Evolutionary conservation across 2,797 vertebrate species (phyloP), one percentile per base, ranked within the genome.

Genomic region (Pseudochirops cupreus): DNA sequence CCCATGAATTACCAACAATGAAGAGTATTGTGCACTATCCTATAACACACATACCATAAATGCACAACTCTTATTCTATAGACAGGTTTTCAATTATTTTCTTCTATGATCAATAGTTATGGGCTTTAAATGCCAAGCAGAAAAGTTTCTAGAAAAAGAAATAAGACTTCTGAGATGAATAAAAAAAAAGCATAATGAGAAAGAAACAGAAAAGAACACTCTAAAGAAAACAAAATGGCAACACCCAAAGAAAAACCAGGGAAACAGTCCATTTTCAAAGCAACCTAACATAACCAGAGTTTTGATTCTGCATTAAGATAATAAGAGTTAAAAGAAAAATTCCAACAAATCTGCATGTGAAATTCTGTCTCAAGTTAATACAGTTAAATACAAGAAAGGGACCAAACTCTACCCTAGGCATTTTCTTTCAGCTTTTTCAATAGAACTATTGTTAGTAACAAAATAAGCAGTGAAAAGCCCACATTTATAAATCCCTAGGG

Each of bases 381-480:
- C 46, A 24, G 74, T 11, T 82, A 82, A 82, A 46, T 46, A 82
- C 39, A 82, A 82, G 39, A 87, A 87, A 26, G 74, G 74, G 74
- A 87, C 18, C 21, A 82, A 82, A 87, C 39, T 50, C 74, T 50
- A 50, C 21, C 39, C 4, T 50, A 10, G 39, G 74, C 26, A 59
- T 39, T 92, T 46, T 55, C 82, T 93, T 82, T 50, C 74, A 50
- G 74, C 57, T 10, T 0, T 10, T 21, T 90, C 28, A 56, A 6
- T 2, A 9, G 39, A 82, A 50, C 1, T 13, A 14, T 0, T 3
- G 89, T 29, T 11, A 1, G 3, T 3, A 13, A 82, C 13, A 10
- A 29, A 50, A 53, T 1, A 82, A 90, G 39, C 62, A 53, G 54
- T 28, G 55, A 59, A 29, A 62, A 91, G n/a, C 1, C 56, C 33